Base-by-base conservation (phyloP, 1,140 invertebrate genomes). In the Idris sp. region DNA sequence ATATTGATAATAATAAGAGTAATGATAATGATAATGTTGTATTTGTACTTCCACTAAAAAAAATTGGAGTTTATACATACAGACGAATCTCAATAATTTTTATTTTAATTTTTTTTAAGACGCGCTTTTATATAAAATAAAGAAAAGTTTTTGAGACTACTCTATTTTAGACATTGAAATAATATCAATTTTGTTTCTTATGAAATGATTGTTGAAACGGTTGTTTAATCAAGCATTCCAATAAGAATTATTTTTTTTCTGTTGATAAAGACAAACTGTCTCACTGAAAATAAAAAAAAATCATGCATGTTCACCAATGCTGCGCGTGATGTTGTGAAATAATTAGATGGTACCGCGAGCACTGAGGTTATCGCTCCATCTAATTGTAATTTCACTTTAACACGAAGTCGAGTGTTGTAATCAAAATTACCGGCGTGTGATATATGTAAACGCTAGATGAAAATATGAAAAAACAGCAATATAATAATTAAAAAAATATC, bases 291-390 rank as follows among this genome's bases (percentile, higher is more conserved):
- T 40, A 28, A 61, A 58, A 61, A 13, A 53, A 54, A 68, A 64
- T 51, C 61, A 56, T 67, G 54, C 46, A 67, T 74, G 46, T 74
- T 65, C 61, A 74, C 54, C 35, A 67, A 56, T 74, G 68, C 28
- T 62, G 41, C 41, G 56, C 64, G 72, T 68, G 62, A 74, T 68
- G 64, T 62, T 56, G 62, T 64, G 56, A 74, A 74, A 62, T 49
- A 46, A 56, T 41, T 68, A 40, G 56, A 53, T 62, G 71, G 43
- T 18, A n/a, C n/a, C n/a, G n/a, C n/a, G 43, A 44, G 16, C 19
- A 26, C 22, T 35, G 5, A 40, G 10, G 25, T 26, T 14, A 33
- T 48, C 40, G 56, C 46, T 44, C 48, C 71, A 56, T 74, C 62
- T 41, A 48, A 61, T 58, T 14, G 19, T 25, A 4, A 64, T 68